These are phyloP conservation scores for Latheticus oryzae DNA, from an alignment of 2,888 invertebrate species.

Conservation along the genomic window DNA sequence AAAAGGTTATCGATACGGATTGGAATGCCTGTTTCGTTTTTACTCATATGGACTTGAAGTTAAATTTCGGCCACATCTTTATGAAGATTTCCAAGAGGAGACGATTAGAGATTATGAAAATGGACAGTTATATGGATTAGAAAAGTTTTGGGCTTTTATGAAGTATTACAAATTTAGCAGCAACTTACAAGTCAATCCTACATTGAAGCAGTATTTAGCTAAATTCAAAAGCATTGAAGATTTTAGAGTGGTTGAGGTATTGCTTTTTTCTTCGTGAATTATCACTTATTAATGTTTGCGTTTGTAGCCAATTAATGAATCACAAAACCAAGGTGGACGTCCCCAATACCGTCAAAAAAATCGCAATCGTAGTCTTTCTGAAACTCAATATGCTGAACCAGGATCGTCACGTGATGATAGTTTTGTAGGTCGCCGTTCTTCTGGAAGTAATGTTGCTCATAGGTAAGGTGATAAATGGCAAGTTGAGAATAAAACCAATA, in stretches of 20 bases:
- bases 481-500: neutral
- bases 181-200: conserved; percentile 79
- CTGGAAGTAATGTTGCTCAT: conserved; percentile 43
- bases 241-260: conserved; percentile 84
- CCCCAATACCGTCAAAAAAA: conserved; percentile 67
- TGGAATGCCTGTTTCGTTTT: conserved; percentile 94
- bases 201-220: conserved; percentile 77
- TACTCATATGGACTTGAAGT: conserved; percentile 98
- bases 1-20: conserved; percentile 87
- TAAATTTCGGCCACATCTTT: conserved; percentile 94
- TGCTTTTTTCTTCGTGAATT: conserved; percentile 4
- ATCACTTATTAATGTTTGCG: conserved; percentile 25
- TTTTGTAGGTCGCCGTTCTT: conserved; percentile 22
- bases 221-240: conserved; percentile 91
- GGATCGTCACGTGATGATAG: conserved; percentile 47
- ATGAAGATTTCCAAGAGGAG: conserved; percentile 95
- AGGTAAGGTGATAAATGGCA: conserved; percentile 45
- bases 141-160: conserved; percentile 99
- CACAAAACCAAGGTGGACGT: conserved; percentile 63
- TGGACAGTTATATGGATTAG: conserved; percentile 96
- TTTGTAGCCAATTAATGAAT: conserved; percentile 68
- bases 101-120: conserved; percentile 90
- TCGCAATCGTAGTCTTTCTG: conserved; percentile 76
- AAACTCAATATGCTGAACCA: conserved; percentile 65
- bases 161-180: conserved; percentile 92